Evolutionary conservation across 2,113 vertebrate genomes (phyloP), one percentile per base, ranked within the genome.

Genomic region (Calcarius ornatus): DNA sequence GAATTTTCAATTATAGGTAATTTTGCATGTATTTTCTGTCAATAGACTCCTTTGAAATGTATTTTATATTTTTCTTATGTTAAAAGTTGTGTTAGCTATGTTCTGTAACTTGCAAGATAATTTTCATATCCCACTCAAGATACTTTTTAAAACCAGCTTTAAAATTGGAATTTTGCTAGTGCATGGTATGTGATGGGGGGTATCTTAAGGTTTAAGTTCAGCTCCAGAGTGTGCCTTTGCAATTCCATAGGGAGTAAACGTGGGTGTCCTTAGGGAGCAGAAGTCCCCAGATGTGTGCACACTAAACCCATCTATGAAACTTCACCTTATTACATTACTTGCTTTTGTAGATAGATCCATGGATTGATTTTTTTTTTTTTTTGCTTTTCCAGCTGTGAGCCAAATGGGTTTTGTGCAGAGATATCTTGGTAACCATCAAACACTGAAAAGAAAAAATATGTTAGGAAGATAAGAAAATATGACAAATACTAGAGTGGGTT

Each of bases 111-210:
- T 68, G 27, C 27, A 59, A 91, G 37, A 37, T 65, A 17, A 53
- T 83, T 48, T 71, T 72, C 10, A 15, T 60, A 20, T 45, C 51
- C 20, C 10, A 53, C 8, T 5, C 15, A 30, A 65, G 33, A 47
- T 35, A 38, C 3, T 45, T 65, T 51, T 64, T 24, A 13, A 82
- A 90, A 71, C 6, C 7, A n/a, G 23, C n/a, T 88, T 81, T 73
- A 51, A 69, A 72, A 53, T 37, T 40, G 31, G 37, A 65, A 66
- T 54, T 56, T 70, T 82, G 48, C 10, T 38, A 51, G 8, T 35
- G 18, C 10, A 3, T 59, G 6, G 20, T 59, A 27, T 4, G 25
- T 63, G 38, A 47, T 6, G 13, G 1, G 18, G 9, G 6, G 0
- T 45, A 15, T 54, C 59, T 57, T 50, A 23, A 35, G 12, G 0